Percentiles rank a stretch among this genome's conserved stretches.
Evolutionary conservation across 2,888 invertebrate species (phyloP).

Genomic region (Meghimatium bilineatum): DNA sequence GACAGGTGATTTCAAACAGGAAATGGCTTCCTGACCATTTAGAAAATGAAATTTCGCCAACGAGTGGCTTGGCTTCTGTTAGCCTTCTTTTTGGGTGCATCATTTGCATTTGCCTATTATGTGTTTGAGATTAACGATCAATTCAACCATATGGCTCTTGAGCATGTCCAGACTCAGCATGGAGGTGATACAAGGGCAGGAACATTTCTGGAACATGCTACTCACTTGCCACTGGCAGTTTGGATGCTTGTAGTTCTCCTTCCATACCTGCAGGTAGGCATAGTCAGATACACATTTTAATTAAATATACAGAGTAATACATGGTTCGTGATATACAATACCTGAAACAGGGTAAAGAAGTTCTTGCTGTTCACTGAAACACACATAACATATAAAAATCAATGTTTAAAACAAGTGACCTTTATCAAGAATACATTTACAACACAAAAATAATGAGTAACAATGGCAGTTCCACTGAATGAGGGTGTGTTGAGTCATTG

Average conservation of each 20-base stretch:
- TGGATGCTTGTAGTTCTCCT: slow-evolving; percentile 67
- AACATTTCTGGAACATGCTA: slow-evolving; percentile 61
- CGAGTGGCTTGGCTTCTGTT: slow-evolving; percentile 72
- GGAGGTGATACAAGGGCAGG: slow-evolving; percentile 39
- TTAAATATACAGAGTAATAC: no score
- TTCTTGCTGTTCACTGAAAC: no score
- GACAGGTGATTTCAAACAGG: neutral
- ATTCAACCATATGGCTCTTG: slow-evolving; percentile 70
- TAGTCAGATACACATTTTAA: no score
- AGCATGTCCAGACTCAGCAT: slow-evolving; percentile 66
- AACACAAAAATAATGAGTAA: no score
- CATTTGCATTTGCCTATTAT: slow-evolving; percentile 71
- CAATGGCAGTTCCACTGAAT: no score
- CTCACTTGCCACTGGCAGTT: slow-evolving; percentile 68
- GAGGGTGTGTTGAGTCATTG: no score
- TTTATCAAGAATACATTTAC: no score
- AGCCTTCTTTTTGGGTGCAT: slow-evolving; percentile 62
- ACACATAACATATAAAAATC: no score
- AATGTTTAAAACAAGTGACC: no score
- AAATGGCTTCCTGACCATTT: slow-evolving; percentile 1
- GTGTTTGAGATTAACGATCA: slow-evolving; percentile 73
- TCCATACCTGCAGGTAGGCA: slow-evolving; percentile 66
- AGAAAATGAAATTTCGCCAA: slow-evolving; percentile 73
- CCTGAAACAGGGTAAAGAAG: no score
- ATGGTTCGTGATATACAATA: no score